phyloP scores from a whole-genome alignment of 2,113 vertebrate species.

The Chunga burmeisteri region DNA sequence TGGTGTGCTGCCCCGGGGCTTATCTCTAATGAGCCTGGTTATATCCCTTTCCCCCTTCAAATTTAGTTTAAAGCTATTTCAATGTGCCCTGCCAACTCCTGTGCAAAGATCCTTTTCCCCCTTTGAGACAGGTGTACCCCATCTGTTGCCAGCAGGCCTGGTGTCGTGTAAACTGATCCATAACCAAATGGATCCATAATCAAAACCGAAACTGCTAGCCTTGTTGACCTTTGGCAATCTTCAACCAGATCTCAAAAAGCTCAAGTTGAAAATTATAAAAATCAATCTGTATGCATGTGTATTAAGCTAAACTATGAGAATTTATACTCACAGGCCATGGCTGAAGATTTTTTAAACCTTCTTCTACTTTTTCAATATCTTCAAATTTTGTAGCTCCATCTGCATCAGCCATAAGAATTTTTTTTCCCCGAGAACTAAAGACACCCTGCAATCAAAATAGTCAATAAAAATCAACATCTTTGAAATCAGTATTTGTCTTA shows the following conservation, averaged over 20 bases:
- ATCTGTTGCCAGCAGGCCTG: too few relatives aligned
- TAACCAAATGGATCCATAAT: too few relatives aligned
- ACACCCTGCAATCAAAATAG: conserved; percentile 78
- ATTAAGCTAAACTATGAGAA: not conserved
- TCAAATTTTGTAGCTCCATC: conserved; percentile 96
- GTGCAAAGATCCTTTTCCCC: too few relatives aligned
- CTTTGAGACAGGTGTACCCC: too few relatives aligned
- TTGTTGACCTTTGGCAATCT: not conserved
- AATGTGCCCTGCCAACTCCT: too few relatives aligned
- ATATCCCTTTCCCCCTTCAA: too few relatives aligned
- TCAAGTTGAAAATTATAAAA: not conserved
- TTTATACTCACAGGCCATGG: conserved; percentile 83
- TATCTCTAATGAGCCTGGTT: too few relatives aligned
- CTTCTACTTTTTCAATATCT: conserved; percentile 92
- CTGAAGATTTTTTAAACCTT: conserved; percentile 78
- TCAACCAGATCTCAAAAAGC: not conserved
- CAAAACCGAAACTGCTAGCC: too few relatives aligned
- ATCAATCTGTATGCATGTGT: not conserved
- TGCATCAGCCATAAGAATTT: conserved; percentile 95
- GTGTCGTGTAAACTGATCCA: too few relatives aligned
- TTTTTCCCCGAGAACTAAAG: conserved; percentile 84
- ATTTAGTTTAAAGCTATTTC: too few relatives aligned
- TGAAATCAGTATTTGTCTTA: not conserved
- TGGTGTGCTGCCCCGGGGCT: too few relatives aligned
- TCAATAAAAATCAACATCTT: not conserved